Evolutionary conservation across 2,888 invertebrate genomes (phyloP), one percentile per base, ranked within the genome.

Genomic region (Leucania comma): DNA sequence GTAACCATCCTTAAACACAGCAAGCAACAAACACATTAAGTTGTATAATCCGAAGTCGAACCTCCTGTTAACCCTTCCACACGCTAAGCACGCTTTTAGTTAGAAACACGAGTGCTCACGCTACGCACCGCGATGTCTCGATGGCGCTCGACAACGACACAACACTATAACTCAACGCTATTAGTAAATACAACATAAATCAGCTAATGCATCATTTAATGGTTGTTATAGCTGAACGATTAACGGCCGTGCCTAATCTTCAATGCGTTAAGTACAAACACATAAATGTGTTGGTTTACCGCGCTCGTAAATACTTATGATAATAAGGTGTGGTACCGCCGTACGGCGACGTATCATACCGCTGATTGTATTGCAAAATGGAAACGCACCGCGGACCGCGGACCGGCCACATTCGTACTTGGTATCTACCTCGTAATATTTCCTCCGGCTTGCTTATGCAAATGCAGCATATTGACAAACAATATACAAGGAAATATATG

Each of bases 241-340:
- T 91, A 91, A 89, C 88, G 85, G 87, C 86, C 87, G 90, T 88
- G 89, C 88, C 90, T 91, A 91, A 93, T 90, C 89, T 90, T 88
- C 88, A 89, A 89, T 78, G 82, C 81, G 90, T 88, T 88, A 89
- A 90, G 89, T 91, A 89, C 89, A 88, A 88, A 86, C 86, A 88
- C 87, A 92, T 92, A 92, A 93, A 92, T 90, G 90, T 91, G 90
- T 92, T 93, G 90, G 93, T 93, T 94, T 93, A 93, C 92, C 89
- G 88, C 87, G 88, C 87, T 90, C 90, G 90, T 93, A 93, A 93
- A 94, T 93, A 92, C 88, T 91, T 93, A 92, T 93, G 93, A 88
- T 93, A 94, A 94, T 93, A 90, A 92, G 93, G 90, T 87, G 88
- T 82, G 91, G 89, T 77, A 73, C 85, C 77, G 80, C 79, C n/a